Evolutionary conservation across 2,888 invertebrate genomes (phyloP), one percentile per base, ranked within the genome.

Genomic region (Onchidella celtica): DNA sequence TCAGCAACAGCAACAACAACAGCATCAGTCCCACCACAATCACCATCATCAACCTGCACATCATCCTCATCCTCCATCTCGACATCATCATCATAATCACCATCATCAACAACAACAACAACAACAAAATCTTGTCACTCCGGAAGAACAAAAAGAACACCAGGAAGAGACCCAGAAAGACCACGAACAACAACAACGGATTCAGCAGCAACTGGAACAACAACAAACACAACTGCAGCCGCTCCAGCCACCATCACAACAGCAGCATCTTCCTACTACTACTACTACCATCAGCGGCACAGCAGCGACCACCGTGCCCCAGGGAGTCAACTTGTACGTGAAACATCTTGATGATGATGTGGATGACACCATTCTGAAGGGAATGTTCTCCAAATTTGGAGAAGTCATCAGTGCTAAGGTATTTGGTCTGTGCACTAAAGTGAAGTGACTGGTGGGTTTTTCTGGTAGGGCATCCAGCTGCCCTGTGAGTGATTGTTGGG

Each of bases 381-480:
- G 47, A 9, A 81, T 81, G 81, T 81, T 81, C 34, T 75, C 81
- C 17, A 65, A 68, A 9, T 81, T 76, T 69, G 81, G 81, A 32
- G 81, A 81, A n/a, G 81, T 81, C 38, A 66, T 81, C 29, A 81
- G 81, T 38, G 80, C 80, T 3, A 81, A 81, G 80, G 80, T 81
- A 21, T 11, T 6, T 47, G 47, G 6, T 47, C n/a, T n/a, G n/a
- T n/a, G n/a, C n/a, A n/a, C n/a, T n/a, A n/a, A n/a, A n/a, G n/a
- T n/a, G n/a, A n/a, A n/a, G n/a, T n/a, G n/a, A n/a, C n/a, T n/a
- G n/a, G n/a, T n/a, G n/a, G n/a, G n/a, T n/a, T n/a, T n/a, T n/a
- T n/a, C n/a, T n/a, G n/a, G n/a, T n/a, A n/a, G n/a, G n/a, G n/a
- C n/a, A n/a, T n/a, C n/a, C n/a, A n/a, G n/a, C n/a, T n/a, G n/a